Evolutionary conservation across 1,140 invertebrate genomes (phyloP), one percentile per base, ranked within the genome.

Genomic region (Heterodera carotae): DNA sequence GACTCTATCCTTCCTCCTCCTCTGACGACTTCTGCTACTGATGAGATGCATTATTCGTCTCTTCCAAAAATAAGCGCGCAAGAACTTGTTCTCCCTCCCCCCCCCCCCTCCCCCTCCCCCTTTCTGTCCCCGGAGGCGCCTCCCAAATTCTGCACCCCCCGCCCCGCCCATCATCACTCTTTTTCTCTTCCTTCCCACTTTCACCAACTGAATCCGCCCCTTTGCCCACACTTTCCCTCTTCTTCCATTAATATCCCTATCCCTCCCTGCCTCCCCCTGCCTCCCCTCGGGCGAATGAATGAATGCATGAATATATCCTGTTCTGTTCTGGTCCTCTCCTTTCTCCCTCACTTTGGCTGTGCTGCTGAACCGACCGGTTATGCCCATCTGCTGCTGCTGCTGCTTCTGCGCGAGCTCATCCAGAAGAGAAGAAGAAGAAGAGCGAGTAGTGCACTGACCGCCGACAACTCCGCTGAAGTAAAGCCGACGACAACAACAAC

Each of bases 41-140:
- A 53, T 18, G 6, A 53, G 48, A 53, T 53, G 27, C 62, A 66
- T 66, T 66, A 66, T 66, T 66, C 25, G 27, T 29, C 62, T 7
- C 27, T 66, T 66, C 62, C 62, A 66, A 66, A 66, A 66, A 66
- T 66, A 66, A 66, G 62, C 62, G 62, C 62, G 62, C 62, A 66
- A 66, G 10, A 66, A 66, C 62, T 66, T 18, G 62, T 66, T 66
- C 2, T 34, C 12, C 48, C 48, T 1, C 62, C 62, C 62, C 27
- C 62, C 62, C 27, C 27, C 33, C 12, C 62, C 27, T 18, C n/a
- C 1, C 62, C 27, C 33, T 43, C 39, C 12, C 12, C 39, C 39
- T 8, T 39, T 39, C 36, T 6, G 6, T 43, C 39, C n/a, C n/a
- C n/a, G n/a, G n/a, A n/a, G n/a, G n/a, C n/a, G n/a, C 27, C 33